Evolutionary conservation across 2,888 invertebrate genomes (phyloP).

Genomic region (Platycnemis pennipes): DNA sequence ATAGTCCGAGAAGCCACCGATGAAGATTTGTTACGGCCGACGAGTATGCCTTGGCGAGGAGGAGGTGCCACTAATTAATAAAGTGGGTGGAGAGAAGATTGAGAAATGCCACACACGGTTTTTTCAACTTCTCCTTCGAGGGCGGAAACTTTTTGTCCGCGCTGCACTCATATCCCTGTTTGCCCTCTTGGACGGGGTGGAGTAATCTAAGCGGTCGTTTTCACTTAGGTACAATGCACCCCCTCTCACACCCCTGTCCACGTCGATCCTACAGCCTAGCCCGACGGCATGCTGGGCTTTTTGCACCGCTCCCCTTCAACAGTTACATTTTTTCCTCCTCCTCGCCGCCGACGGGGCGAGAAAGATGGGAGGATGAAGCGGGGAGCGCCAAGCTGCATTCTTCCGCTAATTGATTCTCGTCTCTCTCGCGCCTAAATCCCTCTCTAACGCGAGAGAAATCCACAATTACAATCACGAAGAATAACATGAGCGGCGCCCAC

Average conservation of each 20-base stretch:
- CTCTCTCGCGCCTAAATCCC: background rate
- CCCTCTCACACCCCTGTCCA: background rate
- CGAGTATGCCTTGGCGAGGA: background rate
- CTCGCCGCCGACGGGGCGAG: background rate
- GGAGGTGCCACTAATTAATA: background rate
- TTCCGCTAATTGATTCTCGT: slow-evolving; percentile 13
- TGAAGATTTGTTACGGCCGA: background rate
- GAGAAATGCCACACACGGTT: background rate
- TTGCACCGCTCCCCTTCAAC: background rate
- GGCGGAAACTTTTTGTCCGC: background rate
- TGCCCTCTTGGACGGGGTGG: background rate
- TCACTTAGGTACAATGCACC: background rate
- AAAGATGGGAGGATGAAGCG: background rate
- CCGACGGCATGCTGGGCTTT: background rate
- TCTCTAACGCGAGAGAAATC: background rate
- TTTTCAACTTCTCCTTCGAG: background rate
- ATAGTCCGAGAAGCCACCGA: background rate
- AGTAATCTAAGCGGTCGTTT: background rate
- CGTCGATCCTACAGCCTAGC: background rate
- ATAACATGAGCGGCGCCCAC: background rate
- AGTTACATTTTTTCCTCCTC: background rate
- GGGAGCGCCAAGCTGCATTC: background rate
- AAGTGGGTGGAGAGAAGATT: background rate
- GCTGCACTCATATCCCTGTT: background rate
- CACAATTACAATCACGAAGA: slow-evolving; percentile 6